These are phyloP conservation scores for Corythornis madagascariensis DNA, from an alignment of 2,113 vertebrate species.

Conservation along the genomic window DNA sequence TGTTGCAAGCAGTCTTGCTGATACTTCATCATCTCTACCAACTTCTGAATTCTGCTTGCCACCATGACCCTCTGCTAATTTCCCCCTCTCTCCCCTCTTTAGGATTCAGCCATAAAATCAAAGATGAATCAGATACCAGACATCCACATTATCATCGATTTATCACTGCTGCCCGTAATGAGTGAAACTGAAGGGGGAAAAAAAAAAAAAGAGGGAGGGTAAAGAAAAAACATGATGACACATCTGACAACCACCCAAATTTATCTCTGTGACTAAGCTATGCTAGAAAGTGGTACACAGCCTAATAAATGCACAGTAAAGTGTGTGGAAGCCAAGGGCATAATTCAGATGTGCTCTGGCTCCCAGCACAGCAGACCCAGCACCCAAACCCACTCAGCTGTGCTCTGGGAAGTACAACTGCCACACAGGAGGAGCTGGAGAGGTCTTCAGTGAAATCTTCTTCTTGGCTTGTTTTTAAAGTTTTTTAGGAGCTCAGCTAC, in stretches of 20 bases:
- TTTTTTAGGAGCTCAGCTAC: not conserved
- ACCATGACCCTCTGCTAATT: not conserved
- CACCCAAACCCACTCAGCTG: not conserved
- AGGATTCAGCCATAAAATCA: constrained; percentile 19
- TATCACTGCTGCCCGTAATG: not conserved
- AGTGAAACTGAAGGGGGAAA: not conserved
- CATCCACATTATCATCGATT: not conserved
- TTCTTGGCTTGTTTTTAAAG: not conserved
- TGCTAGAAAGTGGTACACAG: not conserved
- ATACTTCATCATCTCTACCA: not conserved
- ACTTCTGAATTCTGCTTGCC: not conserved
- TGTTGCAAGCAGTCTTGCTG: not conserved
- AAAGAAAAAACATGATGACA: not conserved
- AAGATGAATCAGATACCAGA: constrained; percentile 21
- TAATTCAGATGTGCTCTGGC: not conserved
- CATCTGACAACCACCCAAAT: not conserved
- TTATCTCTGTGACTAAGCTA: not conserved
- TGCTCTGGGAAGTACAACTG: not conserved
- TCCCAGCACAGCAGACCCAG: not conserved
- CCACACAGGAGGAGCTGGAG: not conserved
- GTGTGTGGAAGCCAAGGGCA: not conserved
- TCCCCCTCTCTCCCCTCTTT: not conserved
- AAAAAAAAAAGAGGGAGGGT: no score
- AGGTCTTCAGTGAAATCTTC: not conserved
- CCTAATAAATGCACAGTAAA: not conserved